Evolutionary conservation across 2,113 vertebrate genomes (phyloP), one percentile per base, ranked within the genome.

Genomic region (Megaleporinus macrocephalus): DNA sequence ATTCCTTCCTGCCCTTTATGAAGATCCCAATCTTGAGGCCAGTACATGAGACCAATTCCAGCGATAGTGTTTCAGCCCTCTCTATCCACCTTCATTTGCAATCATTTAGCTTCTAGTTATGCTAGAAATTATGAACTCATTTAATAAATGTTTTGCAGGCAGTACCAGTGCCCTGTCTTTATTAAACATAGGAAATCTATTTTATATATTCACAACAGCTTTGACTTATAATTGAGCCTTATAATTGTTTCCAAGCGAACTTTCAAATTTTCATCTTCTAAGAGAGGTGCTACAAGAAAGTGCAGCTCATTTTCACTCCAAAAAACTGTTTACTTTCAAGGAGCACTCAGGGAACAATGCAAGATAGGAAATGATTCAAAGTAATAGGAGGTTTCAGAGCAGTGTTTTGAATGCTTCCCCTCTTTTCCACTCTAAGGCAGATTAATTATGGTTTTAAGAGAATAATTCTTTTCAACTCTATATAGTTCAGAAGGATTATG

Each of bases 21-120:
- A 82, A 69, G 62, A 68, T 75, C 18, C 53, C 24, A 51, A 51
- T 81, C 80, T 62, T 3, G 29, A n/a, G 71, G 65, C 65, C 74
- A 61, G 44, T 69, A 53, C 53, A 84, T 33, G 15, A 76, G 41
- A 76, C 44, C 41, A 47, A 41, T 70, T 80, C 63, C 18, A 70
- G 10, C 26, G 63, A 80, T 63, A 68, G 41, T 20, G 51, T 61
- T 49, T 75, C 49, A 41, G n/a, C 44, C 2, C 61, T 30, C 62
- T 51, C 57, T 10, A 20, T 55, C 22, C 22, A 53, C 76, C 24
- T 16, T 68, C 62, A 79, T 73, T 74, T 30, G 22, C 22, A 68
- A 41, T 79, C 66, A 79, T 61, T 74, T 83, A 44, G 15, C 33
- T 30, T 53, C 71, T 55, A 53, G 36, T 30, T 57, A 47, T 59